Conservation (phyloP, 2,888 invertebrate genomes). For the Linyphia triangularis region DNA sequence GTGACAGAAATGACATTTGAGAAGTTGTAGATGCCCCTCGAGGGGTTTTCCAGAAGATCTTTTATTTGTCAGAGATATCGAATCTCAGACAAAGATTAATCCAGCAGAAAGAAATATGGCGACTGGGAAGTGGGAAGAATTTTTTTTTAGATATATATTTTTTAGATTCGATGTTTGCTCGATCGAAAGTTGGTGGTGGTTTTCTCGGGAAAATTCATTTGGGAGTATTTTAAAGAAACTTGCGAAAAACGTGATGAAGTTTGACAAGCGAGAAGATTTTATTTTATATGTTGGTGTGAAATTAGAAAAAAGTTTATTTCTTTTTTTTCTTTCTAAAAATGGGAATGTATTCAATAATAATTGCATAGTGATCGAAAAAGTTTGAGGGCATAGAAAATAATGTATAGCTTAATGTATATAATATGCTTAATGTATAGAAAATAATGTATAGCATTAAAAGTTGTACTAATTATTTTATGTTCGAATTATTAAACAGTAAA, state of each 20-base stretch:
- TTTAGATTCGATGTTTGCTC: neutral
- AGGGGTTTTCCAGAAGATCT: neutral
- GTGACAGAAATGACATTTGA: neutral
- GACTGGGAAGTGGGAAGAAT: neutral
- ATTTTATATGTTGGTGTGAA: neutral
- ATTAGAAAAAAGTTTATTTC: too few relatives aligned
- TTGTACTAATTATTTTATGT: too few relatives aligned
- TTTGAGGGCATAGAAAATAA: too few relatives aligned
- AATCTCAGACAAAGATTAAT: neutral
- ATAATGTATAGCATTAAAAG: too few relatives aligned
- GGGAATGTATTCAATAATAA: too few relatives aligned
- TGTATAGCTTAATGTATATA: too few relatives aligned
- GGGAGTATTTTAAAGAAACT: neutral
- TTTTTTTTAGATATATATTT: neutral
- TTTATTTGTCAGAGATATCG: neutral
- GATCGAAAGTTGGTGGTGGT: neutral
- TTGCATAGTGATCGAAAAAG: too few relatives aligned
- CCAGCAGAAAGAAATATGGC: neutral
- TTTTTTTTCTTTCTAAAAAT: too few relatives aligned
- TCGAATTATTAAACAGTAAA: too few relatives aligned
- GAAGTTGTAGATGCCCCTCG: neutral
- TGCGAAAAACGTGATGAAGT: neutral
- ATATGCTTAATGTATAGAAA: too few relatives aligned
- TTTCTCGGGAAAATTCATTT: neutral
- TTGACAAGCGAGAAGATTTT: neutral